Evolutionary conservation across 92 coral and sea anemone species (phyloP).

Genomic region (Zoanthus sociatus): DNA sequence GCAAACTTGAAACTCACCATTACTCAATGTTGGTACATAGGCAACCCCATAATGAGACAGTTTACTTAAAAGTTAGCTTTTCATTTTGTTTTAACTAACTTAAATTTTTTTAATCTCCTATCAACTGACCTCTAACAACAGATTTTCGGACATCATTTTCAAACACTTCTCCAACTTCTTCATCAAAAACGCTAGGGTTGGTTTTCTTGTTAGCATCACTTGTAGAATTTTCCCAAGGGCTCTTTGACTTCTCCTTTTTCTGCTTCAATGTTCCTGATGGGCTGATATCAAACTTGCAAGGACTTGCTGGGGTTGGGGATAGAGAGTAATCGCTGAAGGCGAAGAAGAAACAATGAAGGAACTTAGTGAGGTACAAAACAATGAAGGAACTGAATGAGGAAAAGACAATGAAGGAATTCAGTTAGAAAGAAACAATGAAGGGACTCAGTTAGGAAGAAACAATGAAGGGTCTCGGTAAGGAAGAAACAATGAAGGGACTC

Average conservation of each 20-base stretch:
- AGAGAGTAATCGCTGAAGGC: conserved; percentile 31
- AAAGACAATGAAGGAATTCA: no score
- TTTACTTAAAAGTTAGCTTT: no score
- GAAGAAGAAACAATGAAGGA: background rate
- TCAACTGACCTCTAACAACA: conserved; percentile 4
- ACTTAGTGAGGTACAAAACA: background rate
- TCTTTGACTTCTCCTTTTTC: conserved; percentile 49
- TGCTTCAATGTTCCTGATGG: conserved; percentile 88
- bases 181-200: background rate
- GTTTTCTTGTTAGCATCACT: background rate
- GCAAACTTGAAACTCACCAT: no score
- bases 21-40: no score
- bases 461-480: no score
- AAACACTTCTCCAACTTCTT: conserved; percentile 41
- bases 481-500: no score
- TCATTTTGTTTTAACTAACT: no score
- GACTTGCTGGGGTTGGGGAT: conserved; percentile 49
- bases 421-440: no score
- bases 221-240: conserved; percentile 74
- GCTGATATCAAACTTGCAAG: conserved; percentile 55
- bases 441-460: no score
- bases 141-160: conserved; percentile 13
- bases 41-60: no score
- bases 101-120: background rate
- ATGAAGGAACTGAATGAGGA: no score